Conservation (phyloP, 2,888 invertebrate species). For the Ethmia dodecea region DNA sequence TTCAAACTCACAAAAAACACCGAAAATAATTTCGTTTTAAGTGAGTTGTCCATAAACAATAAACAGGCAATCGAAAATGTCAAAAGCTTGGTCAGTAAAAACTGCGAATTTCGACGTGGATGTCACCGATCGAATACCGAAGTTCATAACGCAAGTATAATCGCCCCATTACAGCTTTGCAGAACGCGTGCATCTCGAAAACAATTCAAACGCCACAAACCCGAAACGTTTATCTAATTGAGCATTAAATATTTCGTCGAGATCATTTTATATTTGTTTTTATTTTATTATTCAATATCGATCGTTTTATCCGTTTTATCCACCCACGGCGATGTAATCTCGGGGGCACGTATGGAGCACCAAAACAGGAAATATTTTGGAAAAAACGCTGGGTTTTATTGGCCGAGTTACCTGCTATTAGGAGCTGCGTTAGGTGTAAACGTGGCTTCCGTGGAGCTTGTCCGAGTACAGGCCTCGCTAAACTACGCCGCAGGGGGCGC, state of each 20-base stretch:
- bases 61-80: slow-evolving; percentile 37
- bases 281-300: slow-evolving; percentile 62
- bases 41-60: slow-evolving; percentile 56
- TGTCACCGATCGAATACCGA: slow-evolving; percentile 28
- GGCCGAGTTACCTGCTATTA: slow-evolving; percentile 73
- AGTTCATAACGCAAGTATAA: no score
- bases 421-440: slow-evolving; percentile 72
- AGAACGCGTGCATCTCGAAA: slow-evolving; percentile 57
- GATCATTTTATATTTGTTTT: slow-evolving; percentile 72
- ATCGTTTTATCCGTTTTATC: slow-evolving; percentile 71
- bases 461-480: slow-evolving; percentile 46
- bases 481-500: slow-evolving; percentile 59
- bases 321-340: slow-evolving; percentile 71
- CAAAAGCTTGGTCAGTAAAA: slow-evolving; percentile 31
- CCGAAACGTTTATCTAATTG: slow-evolving; percentile 76
- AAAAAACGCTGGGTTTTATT: slow-evolving; percentile 71
- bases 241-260: slow-evolving; percentile 76
- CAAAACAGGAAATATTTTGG: slow-evolving; percentile 71
- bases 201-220: slow-evolving; percentile 71
- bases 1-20: slow-evolving; percentile 65
- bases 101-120: slow-evolving; percentile 34
- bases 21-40: slow-evolving; percentile 64
- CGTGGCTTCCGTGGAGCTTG: slow-evolving; percentile 64
- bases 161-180: slow-evolving; percentile 51
- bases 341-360: slow-evolving; percentile 59